Base-by-base conservation (phyloP, 1,140 invertebrate species). In the Nasonia longicornis region DNA sequence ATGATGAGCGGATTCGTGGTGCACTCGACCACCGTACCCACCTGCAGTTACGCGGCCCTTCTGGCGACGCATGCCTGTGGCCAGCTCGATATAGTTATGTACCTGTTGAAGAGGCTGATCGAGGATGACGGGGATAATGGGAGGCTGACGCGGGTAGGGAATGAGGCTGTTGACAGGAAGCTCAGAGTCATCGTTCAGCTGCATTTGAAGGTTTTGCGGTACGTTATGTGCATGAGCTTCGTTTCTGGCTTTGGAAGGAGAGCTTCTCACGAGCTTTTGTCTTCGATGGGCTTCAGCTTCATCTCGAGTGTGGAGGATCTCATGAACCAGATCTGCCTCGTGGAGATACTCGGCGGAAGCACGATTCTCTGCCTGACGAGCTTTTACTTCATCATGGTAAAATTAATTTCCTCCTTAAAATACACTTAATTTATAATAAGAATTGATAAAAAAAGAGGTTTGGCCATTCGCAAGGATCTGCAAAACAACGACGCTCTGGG, bases 11-110 rank as follows among this genome's bases (percentile, higher is more conserved):
- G 83, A 1, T 82, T 84, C 29, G 78, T 85, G 3, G 77, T 83
- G 10, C 84, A 86, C 10, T 83, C 86, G 0, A 77, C 85, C 3
- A 85, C 83, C 8, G 80, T 80, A 4, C 64, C 84, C 2, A 75
- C 84, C 6, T 86, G 85, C 42, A 85, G 85, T 22, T 26, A 87
- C 7, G 84, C 84, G 1, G 85, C 83, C 2, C 70, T 86, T 1
- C 82, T 87, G 11, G 86, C 85, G 16, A 84, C 80, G 72, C 87
- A 87, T 26, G 83, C 80, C 0, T 86, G 86, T 14, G 87, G 86
- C 2, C 86, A 87, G 8, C 82, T 85, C 3, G 77, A 87, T n/a
- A 73, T 87, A 10, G 16, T 87, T 1, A 29, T 79, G n/a, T 73
- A 76, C 2, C 73, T 74, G 72, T 76, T 87, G 35, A 64, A 84